Evolutionary conservation across 1,140 invertebrate species (phyloP).

Genomic region (Bombus polaris): DNA sequence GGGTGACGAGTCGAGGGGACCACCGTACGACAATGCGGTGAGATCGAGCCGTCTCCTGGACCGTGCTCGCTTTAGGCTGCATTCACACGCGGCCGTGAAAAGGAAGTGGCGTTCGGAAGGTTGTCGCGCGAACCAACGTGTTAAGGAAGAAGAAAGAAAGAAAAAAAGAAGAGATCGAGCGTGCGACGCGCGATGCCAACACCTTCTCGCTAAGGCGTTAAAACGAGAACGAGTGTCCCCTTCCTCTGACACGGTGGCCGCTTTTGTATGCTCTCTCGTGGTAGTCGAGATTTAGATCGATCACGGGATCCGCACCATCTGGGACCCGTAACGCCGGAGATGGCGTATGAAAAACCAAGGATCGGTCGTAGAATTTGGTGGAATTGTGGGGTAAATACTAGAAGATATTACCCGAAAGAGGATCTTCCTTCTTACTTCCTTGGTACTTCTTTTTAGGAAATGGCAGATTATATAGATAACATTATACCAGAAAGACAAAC

Average conservation of each 20-base stretch:
- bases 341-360: constrained; percentile 1
- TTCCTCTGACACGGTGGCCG: constrained; percentile 4
- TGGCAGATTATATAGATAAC: too few species aligned
- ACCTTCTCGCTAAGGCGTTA: constrained; percentile 62
- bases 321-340: neutral
- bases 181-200: constrained; percentile 70
- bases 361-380: neutral
- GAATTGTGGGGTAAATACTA: neutral
- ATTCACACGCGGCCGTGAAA: constrained; percentile 76
- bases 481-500: neutral
- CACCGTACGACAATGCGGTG: constrained; percentile 67
- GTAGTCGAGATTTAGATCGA: constrained; percentile 46
- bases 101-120: constrained; percentile 64
- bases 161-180: constrained; percentile 58
- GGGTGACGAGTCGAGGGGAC: constrained; percentile 38
- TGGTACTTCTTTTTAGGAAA: neutral
- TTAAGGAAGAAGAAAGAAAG: neutral
- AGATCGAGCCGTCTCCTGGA: constrained; percentile 67
- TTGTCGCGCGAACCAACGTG: constrained; percentile 24
- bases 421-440: neutral
- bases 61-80: constrained; percentile 61
- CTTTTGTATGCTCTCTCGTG: constrained; percentile 40
- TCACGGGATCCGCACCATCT: constrained; percentile 3
- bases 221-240: constrained; percentile 38
- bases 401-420: neutral